Base-by-base conservation (phyloP, 2,113 vertebrate species). In the Urocynchramus pylzowi region DNA sequence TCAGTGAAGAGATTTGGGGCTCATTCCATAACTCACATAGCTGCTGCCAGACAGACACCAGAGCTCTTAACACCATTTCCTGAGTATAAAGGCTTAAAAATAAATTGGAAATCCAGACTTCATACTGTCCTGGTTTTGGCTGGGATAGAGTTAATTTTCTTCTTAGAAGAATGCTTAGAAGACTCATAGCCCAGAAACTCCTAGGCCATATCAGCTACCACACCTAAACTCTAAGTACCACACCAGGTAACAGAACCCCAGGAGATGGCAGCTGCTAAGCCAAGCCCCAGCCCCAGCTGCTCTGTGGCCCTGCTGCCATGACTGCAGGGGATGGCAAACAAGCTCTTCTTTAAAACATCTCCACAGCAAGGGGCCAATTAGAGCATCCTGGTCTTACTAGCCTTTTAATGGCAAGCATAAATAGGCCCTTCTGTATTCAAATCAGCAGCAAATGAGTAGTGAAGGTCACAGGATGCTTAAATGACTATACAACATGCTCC, bases 351-450 rank as follows among this genome's bases (percentile, higher is more conserved):
- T 63, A 76, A 87, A 82, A 24, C 22, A 91, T 78, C 94, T 69
- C 65, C 87, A 17, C 85, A 94, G 92, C 86, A 71, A 97, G 96
- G 85, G 70, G 90, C 89, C 94, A 87, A 89, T 94, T 95, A 93
- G 61, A 86, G 70, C 22, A 81, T 88, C 88, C 81, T 41, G 42
- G 50, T 57, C 89, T 88, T 91, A 91, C 88, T 68, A 84, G 92
- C 83, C 89, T 95, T 94, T 91, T 82, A 97, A 92, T 19, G 42
- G 85, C 83, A 83, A 89, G 69, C 45, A 95, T 84, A 96, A 96
- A 87, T 79, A 88, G 89, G 47, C 57, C 69, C 60, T 84, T 84
- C 82, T 26, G 42, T 53, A 94, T 94, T 94, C 84, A 95, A 92
- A 91, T 83, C 64, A 65, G 75, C 69, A 41, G 81, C 84, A 95